phyloP scores from a whole-genome alignment of 2,888 invertebrate species.

The Pinctada fucata region DNA sequence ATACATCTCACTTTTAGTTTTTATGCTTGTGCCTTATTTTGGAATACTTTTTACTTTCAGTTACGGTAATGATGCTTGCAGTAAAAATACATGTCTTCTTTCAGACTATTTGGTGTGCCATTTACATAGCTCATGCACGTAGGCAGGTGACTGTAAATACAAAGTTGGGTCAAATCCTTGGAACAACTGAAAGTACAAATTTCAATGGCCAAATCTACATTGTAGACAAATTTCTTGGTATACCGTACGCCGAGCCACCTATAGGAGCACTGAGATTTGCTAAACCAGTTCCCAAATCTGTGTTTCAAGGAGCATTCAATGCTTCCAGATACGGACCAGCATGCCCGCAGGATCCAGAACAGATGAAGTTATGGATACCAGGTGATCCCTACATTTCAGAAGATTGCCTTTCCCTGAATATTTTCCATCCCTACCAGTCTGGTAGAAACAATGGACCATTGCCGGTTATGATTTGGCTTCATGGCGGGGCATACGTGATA shows the following conservation, averaged over 20 bases:
- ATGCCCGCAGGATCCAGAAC: constrained; percentile 47
- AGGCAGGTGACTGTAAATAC: too few species aligned
- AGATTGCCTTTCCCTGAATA: constrained; percentile 60
- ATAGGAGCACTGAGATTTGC: constrained; percentile 49
- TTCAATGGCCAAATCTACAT: constrained; percentile 31
- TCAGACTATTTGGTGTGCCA: too few species aligned
- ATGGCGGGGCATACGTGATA: constrained; percentile 53
- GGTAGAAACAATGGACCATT: background rate
- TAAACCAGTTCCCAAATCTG: constrained; percentile 42
- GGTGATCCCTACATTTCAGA: constrained; percentile 49
- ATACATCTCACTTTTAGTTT: too few species aligned
- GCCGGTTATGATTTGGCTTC: constrained; percentile 54
- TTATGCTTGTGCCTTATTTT: too few species aligned
- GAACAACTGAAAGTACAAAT: constrained; percentile 24
- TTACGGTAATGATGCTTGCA: too few species aligned
- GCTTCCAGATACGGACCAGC: constrained; percentile 47
- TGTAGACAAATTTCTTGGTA: constrained; percentile 50
- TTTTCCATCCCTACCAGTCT: constrained; percentile 48
- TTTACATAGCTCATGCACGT: too few species aligned
- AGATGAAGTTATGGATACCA: constrained; percentile 49
- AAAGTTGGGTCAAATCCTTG: constrained; percentile 35
- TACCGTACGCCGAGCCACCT: constrained; percentile 60
- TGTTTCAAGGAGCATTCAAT: constrained; percentile 35
- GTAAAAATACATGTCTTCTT: too few species aligned
- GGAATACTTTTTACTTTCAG: too few species aligned